Evolutionary conservation across 2,113 vertebrate genomes (phyloP).

Genomic region (Ptyas mucosa): DNA sequence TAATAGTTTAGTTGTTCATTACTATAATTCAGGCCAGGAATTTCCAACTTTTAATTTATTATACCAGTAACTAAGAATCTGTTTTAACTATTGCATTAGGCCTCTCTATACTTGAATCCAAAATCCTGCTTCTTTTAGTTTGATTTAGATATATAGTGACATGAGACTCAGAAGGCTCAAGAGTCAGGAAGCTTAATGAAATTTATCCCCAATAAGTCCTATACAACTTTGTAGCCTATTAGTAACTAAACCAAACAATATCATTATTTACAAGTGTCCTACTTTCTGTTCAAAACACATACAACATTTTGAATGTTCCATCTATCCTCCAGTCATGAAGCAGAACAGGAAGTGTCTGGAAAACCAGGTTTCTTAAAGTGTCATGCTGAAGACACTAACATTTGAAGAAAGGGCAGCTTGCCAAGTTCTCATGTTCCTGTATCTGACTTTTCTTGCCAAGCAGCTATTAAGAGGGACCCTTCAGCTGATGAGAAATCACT

Average conservation of each 20-base stretch:
- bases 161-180: background rate
- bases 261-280: background rate
- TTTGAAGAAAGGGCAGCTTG: background rate
- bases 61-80: background rate
- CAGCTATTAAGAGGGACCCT: background rate
- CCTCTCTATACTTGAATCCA: background rate
- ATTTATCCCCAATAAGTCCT: background rate
- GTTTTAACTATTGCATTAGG: background rate
- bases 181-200: background rate
- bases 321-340: background rate
- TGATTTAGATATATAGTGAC: background rate
- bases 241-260: background rate
- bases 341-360: background rate
- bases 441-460: background rate
- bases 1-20: background rate
- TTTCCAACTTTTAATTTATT: background rate
- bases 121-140: background rate
- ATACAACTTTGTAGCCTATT: background rate
- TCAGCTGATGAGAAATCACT: background rate
- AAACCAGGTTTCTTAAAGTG: background rate
- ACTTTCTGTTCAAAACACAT: background rate
- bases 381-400: background rate
- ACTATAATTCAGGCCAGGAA: background rate
- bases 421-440: background rate
- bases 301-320: background rate